Evolutionary conservation across 1,140 invertebrate species (phyloP).

Genomic region (Drosophila erecta): DNA sequence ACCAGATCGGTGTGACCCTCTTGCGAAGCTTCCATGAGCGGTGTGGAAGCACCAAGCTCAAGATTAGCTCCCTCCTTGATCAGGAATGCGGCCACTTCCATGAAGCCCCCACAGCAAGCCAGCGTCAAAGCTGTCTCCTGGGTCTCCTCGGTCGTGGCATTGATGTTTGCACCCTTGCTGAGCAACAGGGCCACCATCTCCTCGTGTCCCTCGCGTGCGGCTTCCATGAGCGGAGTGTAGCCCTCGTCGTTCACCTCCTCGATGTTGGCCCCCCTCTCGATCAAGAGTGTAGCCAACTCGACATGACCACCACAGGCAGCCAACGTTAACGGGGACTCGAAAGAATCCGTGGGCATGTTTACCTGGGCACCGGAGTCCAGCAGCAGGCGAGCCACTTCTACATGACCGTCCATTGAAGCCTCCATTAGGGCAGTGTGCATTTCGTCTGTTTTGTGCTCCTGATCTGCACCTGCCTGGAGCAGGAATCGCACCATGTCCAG

Average conservation of each 20-base stretch:
- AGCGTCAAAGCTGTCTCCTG: slow-evolving; percentile 98
- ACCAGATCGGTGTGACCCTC: slow-evolving; percentile 98
- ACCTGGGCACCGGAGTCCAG: slow-evolving; percentile 99
- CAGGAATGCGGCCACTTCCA: slow-evolving; percentile 98
- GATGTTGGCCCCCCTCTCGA: slow-evolving; percentile 98
- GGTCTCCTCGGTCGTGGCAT: slow-evolving; percentile 99
- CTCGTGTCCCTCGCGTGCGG: slow-evolving; percentile 98
- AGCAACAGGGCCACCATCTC: slow-evolving; percentile 98
- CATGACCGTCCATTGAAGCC: slow-evolving; percentile 99
- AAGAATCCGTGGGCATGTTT: slow-evolving; percentile 99
- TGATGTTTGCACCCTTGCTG: slow-evolving; percentile 97
- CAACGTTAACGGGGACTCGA: slow-evolving; percentile 98
- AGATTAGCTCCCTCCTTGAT: slow-evolving; percentile 98
- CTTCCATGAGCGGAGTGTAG: slow-evolving; percentile 99
- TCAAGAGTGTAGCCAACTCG: slow-evolving; percentile 96
- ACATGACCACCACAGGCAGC: slow-evolving; percentile 99
- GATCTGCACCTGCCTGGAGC: slow-evolving; percentile 96
- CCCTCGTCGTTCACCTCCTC: slow-evolving; percentile 99
- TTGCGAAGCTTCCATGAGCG: slow-evolving; percentile 99
- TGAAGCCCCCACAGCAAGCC: slow-evolving; percentile 98
- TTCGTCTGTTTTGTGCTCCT: slow-evolving; percentile 99
- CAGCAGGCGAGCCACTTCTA: slow-evolving; percentile 96
- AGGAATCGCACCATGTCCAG: slow-evolving; percentile 98
- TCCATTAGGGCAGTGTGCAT: slow-evolving; percentile 99
- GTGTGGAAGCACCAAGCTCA: slow-evolving; percentile 97